phyloP scores from a whole-genome alignment of 2,797 vertebrate genomes.

The Mycteria americana region DNA sequence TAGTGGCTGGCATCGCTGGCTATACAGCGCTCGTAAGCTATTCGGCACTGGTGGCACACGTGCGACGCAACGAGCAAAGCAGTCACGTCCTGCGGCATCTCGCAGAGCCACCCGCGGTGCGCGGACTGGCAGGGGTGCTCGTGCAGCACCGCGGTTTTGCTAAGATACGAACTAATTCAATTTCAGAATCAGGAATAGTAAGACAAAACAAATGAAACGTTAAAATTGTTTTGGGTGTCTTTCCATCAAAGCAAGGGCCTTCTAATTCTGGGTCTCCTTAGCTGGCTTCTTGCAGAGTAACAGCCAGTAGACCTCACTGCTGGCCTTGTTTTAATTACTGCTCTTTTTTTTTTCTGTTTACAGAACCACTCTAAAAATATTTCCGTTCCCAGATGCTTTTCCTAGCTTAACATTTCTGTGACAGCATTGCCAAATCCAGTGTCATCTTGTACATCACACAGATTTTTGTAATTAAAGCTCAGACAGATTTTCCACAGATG shows the following conservation, averaged over 20 bases:
- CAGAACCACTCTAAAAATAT: conserved; percentile 7
- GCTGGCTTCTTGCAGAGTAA: not conserved
- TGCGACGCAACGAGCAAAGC: not conserved
- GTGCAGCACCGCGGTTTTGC: fast-evolving
- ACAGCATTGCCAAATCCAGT: conserved; percentile 4
- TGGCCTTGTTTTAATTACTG: conserved; percentile 32
- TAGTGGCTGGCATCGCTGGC: fast-evolving
- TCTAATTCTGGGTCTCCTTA: not conserved
- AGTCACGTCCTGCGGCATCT: fast-evolving
- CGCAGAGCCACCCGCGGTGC: fast-evolving
- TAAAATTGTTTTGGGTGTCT: not conserved
- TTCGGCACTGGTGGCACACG: fast-evolving
- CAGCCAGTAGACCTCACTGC: not conserved
- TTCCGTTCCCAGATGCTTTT: conserved; percentile 48
- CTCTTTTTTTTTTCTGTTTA: not conserved
- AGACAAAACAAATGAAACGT: not conserved
- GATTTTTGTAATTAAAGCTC: conserved; percentile 1
- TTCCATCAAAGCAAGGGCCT: not conserved
- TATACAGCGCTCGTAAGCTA: fast-evolving
- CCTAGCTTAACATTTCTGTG: conserved; percentile 10
- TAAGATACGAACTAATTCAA: not conserved
- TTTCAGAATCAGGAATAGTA: not conserved
- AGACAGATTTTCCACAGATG: conserved; percentile 43
- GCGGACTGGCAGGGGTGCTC: not conserved
- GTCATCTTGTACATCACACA: not conserved